Conservation (phyloP, 2,888 invertebrate species). For the Polietes domitor region DNA sequence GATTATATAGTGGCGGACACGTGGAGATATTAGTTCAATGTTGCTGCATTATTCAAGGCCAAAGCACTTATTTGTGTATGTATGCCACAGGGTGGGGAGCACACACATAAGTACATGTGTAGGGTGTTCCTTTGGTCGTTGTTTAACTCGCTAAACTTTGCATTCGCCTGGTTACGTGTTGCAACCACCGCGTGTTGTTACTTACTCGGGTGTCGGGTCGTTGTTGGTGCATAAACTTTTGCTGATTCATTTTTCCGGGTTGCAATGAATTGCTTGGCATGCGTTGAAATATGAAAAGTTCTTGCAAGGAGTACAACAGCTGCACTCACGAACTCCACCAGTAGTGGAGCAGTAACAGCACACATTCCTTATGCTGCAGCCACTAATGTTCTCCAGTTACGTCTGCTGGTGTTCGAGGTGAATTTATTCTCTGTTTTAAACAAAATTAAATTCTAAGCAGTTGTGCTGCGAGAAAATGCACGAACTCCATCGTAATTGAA, state of each 20-base stretch:
- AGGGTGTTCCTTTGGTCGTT: not conserved
- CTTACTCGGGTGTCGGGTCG: not conserved
- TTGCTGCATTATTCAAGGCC: too few species aligned
- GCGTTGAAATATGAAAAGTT: constrained; percentile 62
- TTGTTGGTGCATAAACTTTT: constrained; percentile 50
- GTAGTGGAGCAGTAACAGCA: not conserved
- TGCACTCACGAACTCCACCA: constrained; percentile 31
- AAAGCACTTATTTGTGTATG: too few species aligned
- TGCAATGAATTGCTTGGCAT: constrained; percentile 57
- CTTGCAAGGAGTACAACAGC: constrained; percentile 43
- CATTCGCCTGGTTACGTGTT: not conserved
- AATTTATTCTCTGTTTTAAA: not conserved
- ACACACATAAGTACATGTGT: too few species aligned
- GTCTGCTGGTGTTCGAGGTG: not conserved
- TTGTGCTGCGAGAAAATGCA: not conserved
- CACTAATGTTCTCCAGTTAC: constrained; percentile 13
- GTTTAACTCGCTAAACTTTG: not conserved
- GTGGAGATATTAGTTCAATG: too few species aligned
- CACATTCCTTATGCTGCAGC: constrained; percentile 1
- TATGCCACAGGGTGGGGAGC: too few species aligned
- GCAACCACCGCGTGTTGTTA: not conserved
- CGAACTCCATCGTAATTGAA: constrained; percentile 1
- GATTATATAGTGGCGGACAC: too few species aligned
- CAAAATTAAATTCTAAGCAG: constrained; percentile 11
- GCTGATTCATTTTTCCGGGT: constrained; percentile 64